phyloP scores from a whole-genome alignment of 2,797 vertebrate genomes.

The Choloepus didactylus region DNA sequence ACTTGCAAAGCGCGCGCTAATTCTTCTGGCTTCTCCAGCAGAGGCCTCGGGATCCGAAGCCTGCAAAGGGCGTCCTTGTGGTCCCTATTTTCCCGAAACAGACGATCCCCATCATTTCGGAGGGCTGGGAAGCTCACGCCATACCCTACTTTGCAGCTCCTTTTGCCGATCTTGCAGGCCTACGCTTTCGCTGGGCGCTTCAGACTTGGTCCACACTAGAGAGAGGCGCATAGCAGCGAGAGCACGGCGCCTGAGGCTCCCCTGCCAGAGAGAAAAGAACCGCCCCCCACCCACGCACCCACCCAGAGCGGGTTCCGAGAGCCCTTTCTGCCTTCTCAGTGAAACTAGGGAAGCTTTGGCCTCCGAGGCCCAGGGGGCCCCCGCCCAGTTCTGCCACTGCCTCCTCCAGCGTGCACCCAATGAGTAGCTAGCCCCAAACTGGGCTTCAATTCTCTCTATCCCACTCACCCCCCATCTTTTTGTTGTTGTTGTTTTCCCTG shows the following conservation, averaged over 20 bases:
- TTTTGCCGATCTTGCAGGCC: not conserved
- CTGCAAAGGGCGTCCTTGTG: not conserved
- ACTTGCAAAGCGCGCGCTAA: not conserved
- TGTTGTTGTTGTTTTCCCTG: not conserved
- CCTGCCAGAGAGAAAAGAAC: not conserved
- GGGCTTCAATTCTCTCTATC: not conserved
- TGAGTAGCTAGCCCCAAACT: not conserved
- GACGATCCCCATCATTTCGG: not conserved
- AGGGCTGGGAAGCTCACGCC: not conserved
- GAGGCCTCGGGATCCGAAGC: not conserved
- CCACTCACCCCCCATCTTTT: not conserved
- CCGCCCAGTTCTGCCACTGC: not conserved
- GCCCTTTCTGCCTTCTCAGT: not conserved
- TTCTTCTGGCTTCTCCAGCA: fast-evolving
- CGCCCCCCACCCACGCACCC: not conserved
- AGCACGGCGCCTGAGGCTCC: not conserved
- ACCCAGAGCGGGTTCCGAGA: not conserved
- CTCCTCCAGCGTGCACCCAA: no score
- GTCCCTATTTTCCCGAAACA: not conserved
- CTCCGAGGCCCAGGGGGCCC: fast-evolving
- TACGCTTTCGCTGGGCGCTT: fast-evolving
- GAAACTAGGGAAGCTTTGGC: not conserved
- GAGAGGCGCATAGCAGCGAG: fast-evolving
- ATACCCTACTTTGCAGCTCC: not conserved
- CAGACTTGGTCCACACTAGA: fast-evolving